Base-by-base conservation (phyloP, 2,113 vertebrate genomes). In the Prionailurus bengalensis region DNA sequence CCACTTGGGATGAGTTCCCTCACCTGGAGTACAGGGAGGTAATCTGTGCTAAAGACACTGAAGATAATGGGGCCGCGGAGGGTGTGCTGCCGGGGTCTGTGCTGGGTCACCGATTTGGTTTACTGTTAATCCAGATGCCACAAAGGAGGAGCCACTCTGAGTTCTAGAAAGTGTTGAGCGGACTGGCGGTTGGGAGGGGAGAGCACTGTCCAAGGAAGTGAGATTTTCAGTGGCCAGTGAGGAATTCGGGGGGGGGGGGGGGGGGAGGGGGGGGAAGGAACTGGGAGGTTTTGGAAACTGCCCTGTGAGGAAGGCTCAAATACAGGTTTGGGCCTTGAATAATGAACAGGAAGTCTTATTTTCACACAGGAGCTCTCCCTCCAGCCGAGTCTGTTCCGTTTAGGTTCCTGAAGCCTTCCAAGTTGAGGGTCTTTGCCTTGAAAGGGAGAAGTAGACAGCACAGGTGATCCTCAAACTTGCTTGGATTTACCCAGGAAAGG, bases 141-240 rank as follows among this genome's bases (percentile, higher is more conserved):
- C 25, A 51, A 80, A 42, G 39, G 29, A 39, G 88, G 82, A 88
- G 76, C 23, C 71, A 8, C 31, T 78, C 36, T 45, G 68, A 27
- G 66, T 90, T 89, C 7, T 78, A 21, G 73, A 33, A 45, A 97
- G 94, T 93, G 89, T 4, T 4, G 25, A 63, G 70, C 21, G 58
- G 12, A 42, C 15, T 42, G 6, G 23, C 31, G 4, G 76, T 45
- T 4, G 66, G n/a, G 6, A 55, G 93, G 53, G 51, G 63, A 89
- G 33, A 61, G 42, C 81, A 55, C 19, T 80, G 36, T 19, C 16
- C 61, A 1, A 48, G 29, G 39, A 84, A 81, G 78, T n/a, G 76
- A 6, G 36, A 12, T 48, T 74, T 94, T 66, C 39, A 7, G 12
- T 13, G 4, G 15, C 71, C 13, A 21, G 70, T 15, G 68, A 85